A percentile compares a stretch with the other conserved stretches of the same genome.
phyloP scores from a whole-genome alignment of 2,113 vertebrate species.

The Leptobrachium ailaonicum region DNA sequence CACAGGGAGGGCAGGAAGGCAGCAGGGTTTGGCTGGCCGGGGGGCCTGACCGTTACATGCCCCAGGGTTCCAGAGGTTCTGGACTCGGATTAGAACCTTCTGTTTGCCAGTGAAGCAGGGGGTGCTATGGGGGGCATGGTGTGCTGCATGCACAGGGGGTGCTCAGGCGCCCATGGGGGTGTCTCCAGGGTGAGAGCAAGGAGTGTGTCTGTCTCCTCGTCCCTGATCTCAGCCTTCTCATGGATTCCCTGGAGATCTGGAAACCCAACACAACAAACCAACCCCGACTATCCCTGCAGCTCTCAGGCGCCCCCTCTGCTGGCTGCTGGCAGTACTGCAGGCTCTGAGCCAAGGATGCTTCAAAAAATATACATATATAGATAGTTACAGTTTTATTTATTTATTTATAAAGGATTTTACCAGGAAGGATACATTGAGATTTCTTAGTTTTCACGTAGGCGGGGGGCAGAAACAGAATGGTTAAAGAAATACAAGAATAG shows the following conservation, averaged over 20 bases:
- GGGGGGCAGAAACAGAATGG: no score
- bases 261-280: slow-evolving; percentile 48
- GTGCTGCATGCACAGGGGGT: neutral
- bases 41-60: neutral
- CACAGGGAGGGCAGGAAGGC: neutral
- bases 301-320: neutral
- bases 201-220: neutral
- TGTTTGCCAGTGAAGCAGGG: neutral
- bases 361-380: no score
- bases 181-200: neutral
- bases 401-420: no score
- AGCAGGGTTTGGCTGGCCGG: neutral
- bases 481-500: no score
- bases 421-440: no score
- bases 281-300: neutral
- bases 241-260: slow-evolving; percentile 66
- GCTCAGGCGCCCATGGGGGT: neutral
- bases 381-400: no score
- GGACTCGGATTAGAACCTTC: neutral
- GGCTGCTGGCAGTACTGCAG: neutral
- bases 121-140: neutral
- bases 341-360: neutral
- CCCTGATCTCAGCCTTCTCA: slow-evolving; percentile 44
- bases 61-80: neutral
- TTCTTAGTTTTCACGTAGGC: no score